These are phyloP conservation scores for Argentina silus DNA, from an alignment of 2,797 vertebrate genomes.

Conservation along the genomic window DNA sequence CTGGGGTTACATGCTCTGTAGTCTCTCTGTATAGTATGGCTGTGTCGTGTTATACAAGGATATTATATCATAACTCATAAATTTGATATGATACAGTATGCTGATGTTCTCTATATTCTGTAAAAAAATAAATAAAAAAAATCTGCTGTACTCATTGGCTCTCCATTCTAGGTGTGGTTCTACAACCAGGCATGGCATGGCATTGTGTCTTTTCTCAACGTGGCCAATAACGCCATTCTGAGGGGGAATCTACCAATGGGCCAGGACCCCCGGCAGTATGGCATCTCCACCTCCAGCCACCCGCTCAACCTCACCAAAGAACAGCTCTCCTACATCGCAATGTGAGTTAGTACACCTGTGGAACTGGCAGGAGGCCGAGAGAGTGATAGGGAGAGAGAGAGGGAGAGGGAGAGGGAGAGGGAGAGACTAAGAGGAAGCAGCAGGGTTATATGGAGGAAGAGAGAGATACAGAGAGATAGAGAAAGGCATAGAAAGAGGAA, in stretches of 20 bases:
- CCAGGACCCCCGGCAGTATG: conserved; percentile 79
- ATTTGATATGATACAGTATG: too few relatives aligned
- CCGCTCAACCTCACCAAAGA: conserved; percentile 95
- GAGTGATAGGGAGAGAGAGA: conserved; percentile 32
- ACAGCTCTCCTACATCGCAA: conserved; percentile 86
- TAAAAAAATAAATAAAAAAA: too few relatives aligned
- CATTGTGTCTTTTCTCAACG: conserved; percentile 87
- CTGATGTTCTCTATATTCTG: too few relatives aligned
- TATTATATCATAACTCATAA: too few relatives aligned
- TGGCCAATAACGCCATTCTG: conserved; percentile 93
- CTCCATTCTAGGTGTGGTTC: conserved; percentile 90
- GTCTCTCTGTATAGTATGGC: too few relatives aligned
- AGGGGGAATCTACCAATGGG: conserved; percentile 85
- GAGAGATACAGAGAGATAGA: neutral
- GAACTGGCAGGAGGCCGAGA: neutral
- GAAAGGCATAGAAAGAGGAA: neutral
- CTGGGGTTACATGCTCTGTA: too few relatives aligned
- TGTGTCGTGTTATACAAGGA: too few relatives aligned
- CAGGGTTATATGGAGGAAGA: neutral
- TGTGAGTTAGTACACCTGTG: conserved; percentile 79
- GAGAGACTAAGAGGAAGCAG: neutral
- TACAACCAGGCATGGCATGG: conserved; percentile 96
- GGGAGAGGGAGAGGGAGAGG: neutral
- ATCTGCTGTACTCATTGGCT: neutral
- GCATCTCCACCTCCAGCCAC: conserved; percentile 91